Conservation (phyloP, 2,797 vertebrate species). For the Neostethus bicornis region DNA sequence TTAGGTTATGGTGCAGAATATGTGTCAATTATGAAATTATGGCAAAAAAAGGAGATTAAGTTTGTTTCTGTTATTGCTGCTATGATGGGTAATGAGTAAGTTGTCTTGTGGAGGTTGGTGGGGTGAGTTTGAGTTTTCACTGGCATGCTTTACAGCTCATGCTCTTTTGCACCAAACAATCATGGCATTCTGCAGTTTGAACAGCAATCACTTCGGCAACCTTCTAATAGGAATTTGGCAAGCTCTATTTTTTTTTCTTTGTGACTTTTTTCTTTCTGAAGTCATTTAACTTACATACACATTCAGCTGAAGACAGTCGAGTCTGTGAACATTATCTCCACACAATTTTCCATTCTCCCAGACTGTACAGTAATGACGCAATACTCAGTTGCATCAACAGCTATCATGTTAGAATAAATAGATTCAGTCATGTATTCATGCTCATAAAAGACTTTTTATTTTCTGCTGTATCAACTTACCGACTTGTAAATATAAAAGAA, state of each 20-base stretch:
- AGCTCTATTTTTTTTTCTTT: neutral
- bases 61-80: conserved; percentile 34
- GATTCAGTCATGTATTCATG: conserved; percentile 29
- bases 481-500: conserved; percentile 12
- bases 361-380: conserved; percentile 27
- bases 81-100: conserved; percentile 28
- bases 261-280: conserved; percentile 25
- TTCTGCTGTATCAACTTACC: conserved; percentile 16
- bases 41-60: conserved; percentile 24
- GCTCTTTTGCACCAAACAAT: conserved; percentile 38
- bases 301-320: conserved; percentile 47
- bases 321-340: conserved; percentile 56
- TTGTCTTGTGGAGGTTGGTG: conserved; percentile 27
- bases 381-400: conserved; percentile 30
- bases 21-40: conserved; percentile 5
- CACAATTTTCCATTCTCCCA: conserved; percentile 32
- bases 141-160: conserved; percentile 53
- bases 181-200: conserved; percentile 15
- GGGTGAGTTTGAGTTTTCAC: conserved; percentile 53
- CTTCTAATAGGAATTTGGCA: conserved; percentile 12
- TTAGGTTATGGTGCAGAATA: conserved; percentile 10
- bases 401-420: conserved; percentile 39
- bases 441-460: conserved; percentile 21
- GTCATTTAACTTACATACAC: conserved; percentile 51
- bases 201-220: conserved; percentile 13